Conservation (phyloP, 2,888 invertebrate genomes). For the Mactromeris polynyma region DNA sequence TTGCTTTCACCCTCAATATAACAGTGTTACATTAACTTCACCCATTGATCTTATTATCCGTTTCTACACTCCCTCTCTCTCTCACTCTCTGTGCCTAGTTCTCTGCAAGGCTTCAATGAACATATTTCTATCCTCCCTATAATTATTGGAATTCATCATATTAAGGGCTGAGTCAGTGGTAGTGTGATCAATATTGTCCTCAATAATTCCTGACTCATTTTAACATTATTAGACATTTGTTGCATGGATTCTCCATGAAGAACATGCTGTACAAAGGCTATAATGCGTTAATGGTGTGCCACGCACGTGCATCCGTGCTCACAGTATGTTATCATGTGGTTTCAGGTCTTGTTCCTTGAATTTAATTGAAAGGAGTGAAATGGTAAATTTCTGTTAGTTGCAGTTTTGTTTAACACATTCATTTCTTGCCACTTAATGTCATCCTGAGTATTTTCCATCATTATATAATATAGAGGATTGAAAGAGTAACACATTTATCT, state of each 20-base stretch:
- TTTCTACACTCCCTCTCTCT: neutral
- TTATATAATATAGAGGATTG: too few species aligned
- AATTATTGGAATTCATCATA: constrained; percentile 5
- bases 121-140: neutral
- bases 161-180: constrained; percentile 2
- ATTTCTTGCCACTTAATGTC: neutral
- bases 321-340: neutral
- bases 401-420: too few species aligned
- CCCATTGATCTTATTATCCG: neutral
- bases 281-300: neutral
- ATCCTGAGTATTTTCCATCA: too few species aligned
- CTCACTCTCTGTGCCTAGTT: neutral
- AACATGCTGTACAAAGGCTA: neutral
- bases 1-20: neutral
- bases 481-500: too few species aligned
- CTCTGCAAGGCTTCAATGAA: constrained; percentile 3
- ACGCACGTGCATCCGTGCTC: neutral
- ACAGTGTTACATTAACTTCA: neutral
- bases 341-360: neutral
- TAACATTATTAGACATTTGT: constrained; percentile 16
- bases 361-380: neutral
- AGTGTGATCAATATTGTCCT: neutral
- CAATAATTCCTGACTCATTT: constrained; percentile 12
- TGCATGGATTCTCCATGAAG: neutral
- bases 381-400: neutral